Base-by-base conservation (phyloP, 2,888 invertebrate genomes). In the Poecilobothrus nobilitatus region DNA sequence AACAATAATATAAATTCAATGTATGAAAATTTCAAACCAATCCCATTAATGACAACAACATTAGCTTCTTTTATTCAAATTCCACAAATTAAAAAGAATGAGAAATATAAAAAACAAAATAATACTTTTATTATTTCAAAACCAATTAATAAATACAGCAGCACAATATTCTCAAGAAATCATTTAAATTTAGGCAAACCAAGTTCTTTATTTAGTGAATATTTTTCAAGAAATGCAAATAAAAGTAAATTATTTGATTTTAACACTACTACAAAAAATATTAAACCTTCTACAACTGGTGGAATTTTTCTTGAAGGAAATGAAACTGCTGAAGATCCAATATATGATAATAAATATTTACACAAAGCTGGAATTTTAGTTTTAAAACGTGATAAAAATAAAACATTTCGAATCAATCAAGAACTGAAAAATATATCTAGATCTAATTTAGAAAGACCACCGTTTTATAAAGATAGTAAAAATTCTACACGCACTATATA, bases 301-400 rank as follows among this genome's bases (percentile, higher is more conserved):
- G 18, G 15, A 53, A 53, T 53, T 18, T 18, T 18, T 18, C 18
- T 53, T 53, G 53, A 53, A 53, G 53, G 15, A 63, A 9, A 20
- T 4, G 63, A 63, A 63, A 22, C 20, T 21, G 10, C 22, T 8
- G 22, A 63, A 21, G 2, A 20, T 63, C 7, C 21, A 22, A 22
- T 63, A 4, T 22, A 63, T 63, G 63, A 63, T 63, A 8, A 63
- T 22, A 63, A 63, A 10, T 63, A 63, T 63, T 63, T 63, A 22
- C 9, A 63, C 20, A 22, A 63, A 22, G 63, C 53, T 6, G 53
- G 53, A 53, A 53, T 53, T 53, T 53, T 53, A 53, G 18, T 53
- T 18, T n/a, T 53, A 53, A 53, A 37, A 67, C 69, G 2, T 64
- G 64, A 21, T 34, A 65, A 7, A 67, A 34, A n/a, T 18, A 53